Evolutionary conservation across 2,888 invertebrate species (phyloP).

Genomic region (Metallyticus violacea): DNA sequence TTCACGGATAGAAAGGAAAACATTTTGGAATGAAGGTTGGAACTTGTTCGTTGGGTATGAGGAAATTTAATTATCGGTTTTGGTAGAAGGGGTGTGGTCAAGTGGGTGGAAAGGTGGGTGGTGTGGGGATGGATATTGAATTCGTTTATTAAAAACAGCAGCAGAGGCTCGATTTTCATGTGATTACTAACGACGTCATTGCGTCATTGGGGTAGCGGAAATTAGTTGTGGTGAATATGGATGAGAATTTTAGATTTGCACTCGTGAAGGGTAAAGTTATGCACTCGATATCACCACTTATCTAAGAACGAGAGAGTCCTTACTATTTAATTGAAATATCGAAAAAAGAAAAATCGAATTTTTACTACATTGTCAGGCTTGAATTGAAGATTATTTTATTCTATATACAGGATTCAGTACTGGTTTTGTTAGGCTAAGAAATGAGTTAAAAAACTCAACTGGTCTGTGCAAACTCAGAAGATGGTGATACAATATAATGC

Average conservation of each 20-base stretch:
- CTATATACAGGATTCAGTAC: too few relatives aligned
- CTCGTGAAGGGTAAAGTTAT: background rate
- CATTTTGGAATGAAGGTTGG: background rate
- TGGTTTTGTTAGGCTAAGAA: too few relatives aligned
- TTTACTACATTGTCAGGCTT: too few relatives aligned
- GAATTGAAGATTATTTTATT: too few relatives aligned
- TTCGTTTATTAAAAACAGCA: background rate
- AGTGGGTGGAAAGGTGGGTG: background rate
- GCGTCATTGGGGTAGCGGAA: background rate
- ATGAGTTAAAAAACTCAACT: too few relatives aligned
- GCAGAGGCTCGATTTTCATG: background rate
- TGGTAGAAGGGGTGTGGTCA: background rate
- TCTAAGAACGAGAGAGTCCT: background rate
- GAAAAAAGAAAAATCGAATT: too few relatives aligned
- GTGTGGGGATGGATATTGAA: background rate
- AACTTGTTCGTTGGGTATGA: background rate
- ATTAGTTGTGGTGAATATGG: background rate
- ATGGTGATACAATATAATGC: too few relatives aligned
- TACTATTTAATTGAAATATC: background rate
- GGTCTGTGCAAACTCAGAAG: too few relatives aligned
- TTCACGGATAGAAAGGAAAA: background rate
- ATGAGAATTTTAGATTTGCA: background rate
- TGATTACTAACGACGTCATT: background rate
- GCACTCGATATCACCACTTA: background rate
- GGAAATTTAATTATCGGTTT: background rate